Percentiles rank a stretch among this genome's conserved stretches.
phyloP scores from a whole-genome alignment of 2,113 vertebrate species.

The Pleuronectes platessa region DNA sequence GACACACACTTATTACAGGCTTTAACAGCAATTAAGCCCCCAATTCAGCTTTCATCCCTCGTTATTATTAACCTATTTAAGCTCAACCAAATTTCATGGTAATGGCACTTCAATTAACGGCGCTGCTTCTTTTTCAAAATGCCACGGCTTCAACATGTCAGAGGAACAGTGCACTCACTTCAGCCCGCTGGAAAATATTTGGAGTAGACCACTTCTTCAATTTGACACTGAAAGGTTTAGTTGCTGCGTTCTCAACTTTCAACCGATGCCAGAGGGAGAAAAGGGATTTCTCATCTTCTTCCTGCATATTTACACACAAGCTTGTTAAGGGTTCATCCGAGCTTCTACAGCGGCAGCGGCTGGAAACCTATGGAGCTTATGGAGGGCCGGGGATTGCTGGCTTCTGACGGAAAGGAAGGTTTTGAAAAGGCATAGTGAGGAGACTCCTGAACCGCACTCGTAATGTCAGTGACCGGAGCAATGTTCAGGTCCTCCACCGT shows the following conservation, averaged over 20 bases:
- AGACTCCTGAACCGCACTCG: slow-evolving; percentile 50
- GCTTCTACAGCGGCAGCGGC: slow-evolving; percentile 59
- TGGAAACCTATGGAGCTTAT: slow-evolving; percentile 51
- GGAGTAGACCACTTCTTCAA: slow-evolving; percentile 11
- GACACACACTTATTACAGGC: not conserved
- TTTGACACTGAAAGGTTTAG: slow-evolving; percentile 51
- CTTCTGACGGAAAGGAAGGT: slow-evolving; percentile 18
- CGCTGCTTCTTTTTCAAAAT: slow-evolving; percentile 28
- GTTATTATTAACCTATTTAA: not conserved
- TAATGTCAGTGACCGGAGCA: slow-evolving; percentile 56
- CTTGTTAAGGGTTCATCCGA: slow-evolving; percentile 61
- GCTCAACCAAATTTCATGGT: slow-evolving; percentile 4
- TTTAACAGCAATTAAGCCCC: not conserved
- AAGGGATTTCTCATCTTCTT: slow-evolving; percentile 3
- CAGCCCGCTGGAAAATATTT: slow-evolving; percentile 24
- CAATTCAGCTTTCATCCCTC: slow-evolving; percentile 7
- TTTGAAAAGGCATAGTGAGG: slow-evolving; percentile 59
- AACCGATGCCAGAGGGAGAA: slow-evolving; percentile 16
- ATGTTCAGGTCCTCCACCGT: slow-evolving; percentile 54
- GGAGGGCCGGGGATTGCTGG: slow-evolving; percentile 15
- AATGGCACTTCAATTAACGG: slow-evolving; percentile 16
- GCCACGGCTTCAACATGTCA: slow-evolving; percentile 1
- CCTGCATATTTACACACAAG: slow-evolving; percentile 52
- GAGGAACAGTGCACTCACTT: slow-evolving; percentile 13
- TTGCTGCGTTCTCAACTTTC: slow-evolving; percentile 35